These are phyloP conservation scores for Euspilapteryx auroguttella DNA, from an alignment of 2,888 invertebrate species.

Conservation along the genomic window DNA sequence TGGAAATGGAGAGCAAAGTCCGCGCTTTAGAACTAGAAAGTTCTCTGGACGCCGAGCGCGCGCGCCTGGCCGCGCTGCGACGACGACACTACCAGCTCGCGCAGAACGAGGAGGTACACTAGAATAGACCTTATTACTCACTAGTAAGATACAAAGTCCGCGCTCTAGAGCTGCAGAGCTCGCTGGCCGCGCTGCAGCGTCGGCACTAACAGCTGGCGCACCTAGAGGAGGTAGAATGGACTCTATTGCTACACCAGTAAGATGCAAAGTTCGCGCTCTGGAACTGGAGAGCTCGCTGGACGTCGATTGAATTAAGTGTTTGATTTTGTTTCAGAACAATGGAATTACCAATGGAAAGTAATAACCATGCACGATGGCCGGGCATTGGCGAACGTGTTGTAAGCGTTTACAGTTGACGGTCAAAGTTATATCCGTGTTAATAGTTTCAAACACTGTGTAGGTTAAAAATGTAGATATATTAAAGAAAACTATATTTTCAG, in stretches of 20 bases:
- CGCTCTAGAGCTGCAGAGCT: constrained; percentile 89
- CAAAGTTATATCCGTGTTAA: too few relatives aligned
- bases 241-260: too few relatives aligned
- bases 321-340: constrained; percentile 22
- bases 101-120: constrained; percentile 58
- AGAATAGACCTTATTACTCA: too few relatives aligned
- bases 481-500: too few relatives aligned
- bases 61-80: constrained; percentile 81
- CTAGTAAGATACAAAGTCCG: too few relatives aligned
- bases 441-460: too few relatives aligned
- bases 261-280: constrained; percentile 90
- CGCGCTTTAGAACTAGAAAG: constrained; percentile 91
- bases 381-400: too few relatives aligned
- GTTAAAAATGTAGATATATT: too few relatives aligned
- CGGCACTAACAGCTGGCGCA: constrained; percentile 89
- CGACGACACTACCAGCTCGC: constrained; percentile 91
- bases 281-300: constrained; percentile 91
- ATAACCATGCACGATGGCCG: constrained; percentile 11
- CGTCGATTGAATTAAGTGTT: too few relatives aligned
- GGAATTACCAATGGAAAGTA: constrained; percentile 41
- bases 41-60: constrained; percentile 85
- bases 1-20: constrained; percentile 98
- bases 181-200: constrained; percentile 83
- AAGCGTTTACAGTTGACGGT: too few relatives aligned
- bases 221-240: constrained; percentile 62